Evolutionary conservation across 2,888 invertebrate genomes (phyloP).

Genomic region (Trissolcus brochymenae): DNA sequence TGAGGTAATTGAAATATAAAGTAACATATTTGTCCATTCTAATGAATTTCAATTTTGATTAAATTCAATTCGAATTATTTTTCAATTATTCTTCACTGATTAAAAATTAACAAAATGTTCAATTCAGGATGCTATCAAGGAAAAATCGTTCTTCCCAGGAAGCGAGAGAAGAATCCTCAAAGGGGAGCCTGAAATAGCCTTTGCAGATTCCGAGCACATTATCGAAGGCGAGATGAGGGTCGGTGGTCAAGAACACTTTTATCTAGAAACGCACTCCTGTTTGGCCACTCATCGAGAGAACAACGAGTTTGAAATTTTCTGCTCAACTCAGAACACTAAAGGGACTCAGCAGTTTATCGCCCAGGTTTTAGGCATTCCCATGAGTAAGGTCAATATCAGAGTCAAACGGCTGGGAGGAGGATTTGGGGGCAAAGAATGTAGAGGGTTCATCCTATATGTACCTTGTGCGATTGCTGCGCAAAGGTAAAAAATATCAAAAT

Average conservation of each 20-base stretch:
- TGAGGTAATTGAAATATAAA: constrained; percentile 77
- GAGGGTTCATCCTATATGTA: constrained; percentile 81
- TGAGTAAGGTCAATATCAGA: constrained; percentile 84
- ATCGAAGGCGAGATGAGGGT: constrained; percentile 87
- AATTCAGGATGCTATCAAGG: constrained; percentile 85
- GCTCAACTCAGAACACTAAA: constrained; percentile 88
- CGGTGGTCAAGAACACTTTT: constrained; percentile 98
- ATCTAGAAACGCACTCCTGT: constrained; percentile 89
- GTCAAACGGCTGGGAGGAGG: constrained; percentile 94
- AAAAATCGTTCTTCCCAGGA: constrained; percentile 83
- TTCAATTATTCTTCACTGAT: too few species aligned
- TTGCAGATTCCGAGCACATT: constrained; percentile 84
- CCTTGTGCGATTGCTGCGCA: constrained; percentile 89
- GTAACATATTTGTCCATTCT: too few species aligned
- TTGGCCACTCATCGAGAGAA: constrained; percentile 83
- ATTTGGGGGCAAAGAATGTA: constrained; percentile 95
- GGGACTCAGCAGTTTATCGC: constrained; percentile 84
- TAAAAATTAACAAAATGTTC: too few species aligned
- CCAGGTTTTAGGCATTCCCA: constrained; percentile 83
- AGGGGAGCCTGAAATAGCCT: constrained; percentile 84
- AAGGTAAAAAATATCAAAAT: constrained; percentile 71
- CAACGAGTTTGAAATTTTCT: constrained; percentile 88
- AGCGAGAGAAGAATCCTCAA: constrained; percentile 59
- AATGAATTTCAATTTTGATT: too few species aligned
- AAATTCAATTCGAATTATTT: too few species aligned